Conservation (phyloP, 2,797 vertebrate genomes). For the Hippoglossus hippoglossus region DNA sequence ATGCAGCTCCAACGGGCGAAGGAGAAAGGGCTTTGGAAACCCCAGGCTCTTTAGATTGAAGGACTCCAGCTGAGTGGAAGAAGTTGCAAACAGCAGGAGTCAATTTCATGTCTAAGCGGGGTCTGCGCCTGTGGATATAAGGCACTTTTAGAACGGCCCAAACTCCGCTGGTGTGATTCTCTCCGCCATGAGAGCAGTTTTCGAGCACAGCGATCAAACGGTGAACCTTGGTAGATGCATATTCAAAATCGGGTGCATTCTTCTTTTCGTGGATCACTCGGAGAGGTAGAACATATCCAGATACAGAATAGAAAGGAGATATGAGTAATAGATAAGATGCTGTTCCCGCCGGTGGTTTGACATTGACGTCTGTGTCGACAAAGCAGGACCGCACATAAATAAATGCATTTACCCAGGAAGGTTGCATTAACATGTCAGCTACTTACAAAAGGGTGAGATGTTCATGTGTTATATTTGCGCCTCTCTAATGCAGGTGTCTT, state of each 20-base stretch:
- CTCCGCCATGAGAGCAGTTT: slow-evolving; percentile 43
- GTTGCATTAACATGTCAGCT: slow-evolving; percentile 6
- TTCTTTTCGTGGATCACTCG: neutral
- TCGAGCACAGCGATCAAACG: slow-evolving; percentile 32
- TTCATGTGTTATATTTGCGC: slow-evolving; percentile 6
- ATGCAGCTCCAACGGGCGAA: slow-evolving; percentile 41
- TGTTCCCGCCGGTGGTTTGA: neutral
- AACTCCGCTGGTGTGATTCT: slow-evolving; percentile 62
- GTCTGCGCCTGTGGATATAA: slow-evolving; percentile 68
- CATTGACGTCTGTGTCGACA: neutral
- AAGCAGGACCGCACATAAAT: neutral
- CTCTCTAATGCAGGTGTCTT: neutral
- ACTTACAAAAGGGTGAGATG: neutral
- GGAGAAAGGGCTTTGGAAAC: slow-evolving; percentile 59
- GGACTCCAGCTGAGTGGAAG: slow-evolving; percentile 74
- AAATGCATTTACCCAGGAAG: neutral
- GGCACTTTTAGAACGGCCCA: slow-evolving; percentile 63
- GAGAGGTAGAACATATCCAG: neutral
- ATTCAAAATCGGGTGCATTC: slow-evolving; percentile 24
- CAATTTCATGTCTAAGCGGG: slow-evolving; percentile 75
- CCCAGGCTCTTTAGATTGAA: slow-evolving; percentile 69
- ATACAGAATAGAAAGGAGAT: neutral
- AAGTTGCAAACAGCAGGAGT: slow-evolving; percentile 76
- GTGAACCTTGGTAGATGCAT: neutral
- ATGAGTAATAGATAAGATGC: neutral